Base-by-base conservation (phyloP, 2,797 vertebrate species). In the Chromis chromis region DNA sequence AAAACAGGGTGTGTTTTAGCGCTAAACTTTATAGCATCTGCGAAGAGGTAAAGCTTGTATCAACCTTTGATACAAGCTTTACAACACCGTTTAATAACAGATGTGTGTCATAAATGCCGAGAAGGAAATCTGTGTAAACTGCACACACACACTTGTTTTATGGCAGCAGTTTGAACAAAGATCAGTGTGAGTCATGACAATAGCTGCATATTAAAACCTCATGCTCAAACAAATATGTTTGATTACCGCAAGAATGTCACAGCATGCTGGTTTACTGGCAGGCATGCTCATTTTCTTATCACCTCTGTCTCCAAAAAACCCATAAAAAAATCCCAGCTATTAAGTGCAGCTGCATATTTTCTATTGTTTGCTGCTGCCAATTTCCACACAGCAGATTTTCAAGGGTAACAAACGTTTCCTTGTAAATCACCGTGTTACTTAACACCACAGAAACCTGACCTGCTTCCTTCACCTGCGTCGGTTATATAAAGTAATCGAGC, bases 141-240 rank as follows among this genome's bases (percentile, higher is more conserved):
- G n/a, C 21, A 24, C 31, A 52, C n/a, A 39, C 6, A n/a, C 4
- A 27, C 39, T 13, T 42, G 4, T 19, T 46, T 46, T 46, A 46
- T 46, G 17, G 16, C 44, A n/a, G 12, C 12, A 40, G n/a, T 54
- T 42, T 13, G 17, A 21, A 14, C 2, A 65, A 28, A 39, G 2
- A 56, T 21, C 16, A 68, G 12, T 4, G 21, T 33, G 69, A 46
- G 16, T 64, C 46, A 67, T 27, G 19, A n/a, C 13, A 21, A 56
- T n/a, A n/a, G n/a, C n/a, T n/a, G n/a, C n/a, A n/a, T n/a, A 65
- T 36, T 4, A 63, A 76, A 19, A 4, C 4, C 12, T 21, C 16
- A 31, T 42, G 6, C 3, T 13, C 17, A 16, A 4, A 42, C 40
- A 42, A 42, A 16, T 4, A 4, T 42, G 40, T 42, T 4, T 40